Evolutionary conservation across 2,113 vertebrate species (phyloP), one percentile per base, ranked within the genome.

Genomic region (Geothlypis trichas): DNA sequence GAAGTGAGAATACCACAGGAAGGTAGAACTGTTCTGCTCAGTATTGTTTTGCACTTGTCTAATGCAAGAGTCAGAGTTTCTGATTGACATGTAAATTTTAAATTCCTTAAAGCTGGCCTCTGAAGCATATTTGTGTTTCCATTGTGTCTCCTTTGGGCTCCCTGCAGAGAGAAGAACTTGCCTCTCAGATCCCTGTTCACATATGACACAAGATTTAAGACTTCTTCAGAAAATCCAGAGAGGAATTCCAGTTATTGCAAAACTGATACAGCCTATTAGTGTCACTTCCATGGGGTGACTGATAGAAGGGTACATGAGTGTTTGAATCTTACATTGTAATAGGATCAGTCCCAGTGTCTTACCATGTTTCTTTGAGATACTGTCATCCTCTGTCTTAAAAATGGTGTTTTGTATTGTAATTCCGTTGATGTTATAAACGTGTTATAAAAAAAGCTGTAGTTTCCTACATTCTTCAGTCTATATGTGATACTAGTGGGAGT

Each of bases 321-420:
- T 46, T 75, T 33, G 21, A 46, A 23, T 47, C 19, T 81, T 54
- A 22, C 0, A 0, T 19, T 71, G 39, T 65, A 65, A 11, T 1
- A 41, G 51, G 9, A 7, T 61, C 13, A 74, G 13, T 35, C 31
- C 41, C 10, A 1, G 19, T 80, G 22, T 54, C 44, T 46, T 17
- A 39, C 13, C 14, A 1, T 47, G 9, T 37, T 71, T 26, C 10
- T 73, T 42, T 61, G 22, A 33, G 16, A 24, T 61, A 11, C 14
- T 75, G 7, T 69, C 0, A 0, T 30, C 4, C 26, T 74, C 41
- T 41, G 1, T 33, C 19, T 79, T 80, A 16, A 1, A 46, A 84
- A 46, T 23, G 5, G 6, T 73, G 13, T 85, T 78, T 80, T 46
- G 10, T 55, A 12, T 37, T 84, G 22, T 2, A 54, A 33, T 52